phyloP scores from a whole-genome alignment of 2,113 vertebrate species.

The Tretioscincus oriximinensis region DNA sequence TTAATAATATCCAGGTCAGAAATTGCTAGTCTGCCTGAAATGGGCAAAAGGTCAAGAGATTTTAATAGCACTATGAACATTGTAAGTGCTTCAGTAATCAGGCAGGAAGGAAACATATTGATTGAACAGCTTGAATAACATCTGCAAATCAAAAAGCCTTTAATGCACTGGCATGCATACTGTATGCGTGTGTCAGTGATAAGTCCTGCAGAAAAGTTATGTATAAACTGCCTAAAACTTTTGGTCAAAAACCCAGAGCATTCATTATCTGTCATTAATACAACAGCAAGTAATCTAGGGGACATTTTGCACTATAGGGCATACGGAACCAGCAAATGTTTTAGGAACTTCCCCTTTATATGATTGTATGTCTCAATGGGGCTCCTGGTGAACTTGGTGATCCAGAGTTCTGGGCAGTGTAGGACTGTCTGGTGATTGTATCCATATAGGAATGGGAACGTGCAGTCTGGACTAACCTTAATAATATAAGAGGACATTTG shows the following conservation, averaged over 20 bases:
- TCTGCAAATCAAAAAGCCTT: constrained; percentile 51
- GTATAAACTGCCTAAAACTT: background rate
- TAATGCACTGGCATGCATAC: constrained; percentile 28
- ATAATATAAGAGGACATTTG: no score
- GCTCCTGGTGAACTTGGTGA: no score
- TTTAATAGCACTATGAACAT: constrained; percentile 59
- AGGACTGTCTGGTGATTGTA: no score
- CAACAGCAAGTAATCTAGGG: background rate
- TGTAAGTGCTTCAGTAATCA: constrained; percentile 54
- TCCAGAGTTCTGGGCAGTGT: no score
- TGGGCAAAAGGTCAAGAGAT: constrained; percentile 47
- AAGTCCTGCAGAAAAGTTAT: background rate
- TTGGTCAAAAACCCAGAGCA: background rate
- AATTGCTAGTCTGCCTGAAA: constrained; percentile 57
- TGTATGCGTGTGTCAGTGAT: background rate
- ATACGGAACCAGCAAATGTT: no score
- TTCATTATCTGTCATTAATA: background rate
- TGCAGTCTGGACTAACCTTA: no score
- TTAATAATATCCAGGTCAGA: constrained; percentile 69
- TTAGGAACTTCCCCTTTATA: no score
- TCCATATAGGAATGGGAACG: no score
- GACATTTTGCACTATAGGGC: no score
- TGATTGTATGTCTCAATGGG: no score
- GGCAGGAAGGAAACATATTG: constrained; percentile 65
- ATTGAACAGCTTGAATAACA: constrained; percentile 56